These are phyloP conservation scores for Crocallis elinguaria DNA, from an alignment of 2,888 invertebrate species.

Conservation along the genomic window DNA sequence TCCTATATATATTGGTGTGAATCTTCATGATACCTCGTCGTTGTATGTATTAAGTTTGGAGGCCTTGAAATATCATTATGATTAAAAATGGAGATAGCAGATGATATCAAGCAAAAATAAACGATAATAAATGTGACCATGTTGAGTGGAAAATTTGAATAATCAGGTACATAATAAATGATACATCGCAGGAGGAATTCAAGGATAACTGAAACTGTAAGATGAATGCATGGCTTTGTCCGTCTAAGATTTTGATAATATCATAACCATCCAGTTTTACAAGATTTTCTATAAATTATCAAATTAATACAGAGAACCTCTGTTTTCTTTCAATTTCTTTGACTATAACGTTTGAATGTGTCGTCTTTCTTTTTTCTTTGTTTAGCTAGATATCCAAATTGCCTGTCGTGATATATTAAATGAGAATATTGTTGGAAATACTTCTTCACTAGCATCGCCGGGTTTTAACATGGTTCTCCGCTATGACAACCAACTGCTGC, in stretches of 20 bases:
- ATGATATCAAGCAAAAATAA: not conserved
- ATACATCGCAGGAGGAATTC: not conserved
- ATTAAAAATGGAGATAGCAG: not conserved
- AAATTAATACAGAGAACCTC: too few species aligned
- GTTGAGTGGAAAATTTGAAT: too few species aligned
- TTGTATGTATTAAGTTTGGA: not conserved
- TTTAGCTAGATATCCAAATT: conserved; percentile 1
- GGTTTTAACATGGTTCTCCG: not conserved
- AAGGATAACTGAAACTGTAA: not conserved
- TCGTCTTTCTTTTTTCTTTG: not conserved
- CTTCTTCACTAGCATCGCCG: not conserved
- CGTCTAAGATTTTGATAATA: not conserved
- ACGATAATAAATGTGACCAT: not conserved
- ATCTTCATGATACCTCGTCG: not conserved
- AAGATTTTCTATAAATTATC: too few species aligned
- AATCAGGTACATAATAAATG: too few species aligned
- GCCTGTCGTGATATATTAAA: not conserved
- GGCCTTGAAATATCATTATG: not conserved
- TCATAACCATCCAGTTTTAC: too few species aligned
- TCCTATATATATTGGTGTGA: not conserved
- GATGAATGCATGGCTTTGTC: not conserved
- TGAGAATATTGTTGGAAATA: not conserved
- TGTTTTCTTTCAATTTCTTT: not conserved
- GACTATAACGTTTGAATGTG: not conserved
- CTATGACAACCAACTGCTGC: not conserved